A percentile compares a stretch with the other conserved stretches of the same genome.
phyloP scores from a whole-genome alignment of 2,113 vertebrate genomes.

The Chroicocephalus ridibundus region DNA sequence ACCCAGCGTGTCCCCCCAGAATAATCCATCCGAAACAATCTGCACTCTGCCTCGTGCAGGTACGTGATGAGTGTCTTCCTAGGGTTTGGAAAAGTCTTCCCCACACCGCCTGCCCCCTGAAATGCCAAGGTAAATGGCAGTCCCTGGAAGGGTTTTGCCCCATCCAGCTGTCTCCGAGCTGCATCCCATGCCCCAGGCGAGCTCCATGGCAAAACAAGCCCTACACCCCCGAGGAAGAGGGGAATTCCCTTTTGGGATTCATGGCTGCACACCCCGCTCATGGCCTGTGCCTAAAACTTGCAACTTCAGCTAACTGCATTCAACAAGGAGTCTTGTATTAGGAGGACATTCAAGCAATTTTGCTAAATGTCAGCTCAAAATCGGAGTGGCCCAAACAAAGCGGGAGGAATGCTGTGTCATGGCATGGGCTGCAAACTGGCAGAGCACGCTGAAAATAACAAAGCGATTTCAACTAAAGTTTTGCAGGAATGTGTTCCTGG shows the following conservation, averaged over 20 bases:
- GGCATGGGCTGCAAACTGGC: background rate
- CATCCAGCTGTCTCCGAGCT: no score
- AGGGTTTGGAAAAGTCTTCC: background rate
- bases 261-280: background rate
- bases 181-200: background rate
- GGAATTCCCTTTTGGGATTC: background rate
- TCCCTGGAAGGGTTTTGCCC: background rate
- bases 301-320: background rate
- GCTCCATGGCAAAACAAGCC: background rate
- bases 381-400: background rate
- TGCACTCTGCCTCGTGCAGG: rapidly evolving
- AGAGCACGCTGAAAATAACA: background rate
- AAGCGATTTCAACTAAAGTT: background rate
- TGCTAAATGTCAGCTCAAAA: constrained; percentile 19
- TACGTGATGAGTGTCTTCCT: background rate
- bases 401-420: background rate
- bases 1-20: background rate
- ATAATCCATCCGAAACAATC: background rate
- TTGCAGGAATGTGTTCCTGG: background rate
- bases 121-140: background rate
- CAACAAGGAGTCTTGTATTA: background rate
- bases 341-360: background rate
- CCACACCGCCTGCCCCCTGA: background rate
- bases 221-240: background rate
- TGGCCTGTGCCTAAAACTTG: background rate